Base-by-base conservation (phyloP, 2,797 vertebrate genomes). In the Enteromius fasciolatus region DNA sequence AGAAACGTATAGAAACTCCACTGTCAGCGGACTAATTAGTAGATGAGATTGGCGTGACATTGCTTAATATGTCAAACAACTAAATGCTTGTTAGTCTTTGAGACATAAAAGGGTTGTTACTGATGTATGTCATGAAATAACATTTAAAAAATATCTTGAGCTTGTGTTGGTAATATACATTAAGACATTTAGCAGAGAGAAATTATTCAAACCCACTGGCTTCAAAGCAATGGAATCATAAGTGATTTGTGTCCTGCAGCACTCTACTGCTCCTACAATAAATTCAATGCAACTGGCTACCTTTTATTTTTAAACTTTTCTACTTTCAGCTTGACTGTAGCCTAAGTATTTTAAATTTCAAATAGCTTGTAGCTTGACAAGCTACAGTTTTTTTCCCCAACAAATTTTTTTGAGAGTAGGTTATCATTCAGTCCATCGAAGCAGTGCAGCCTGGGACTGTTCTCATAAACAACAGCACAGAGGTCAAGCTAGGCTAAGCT, bases 401-500 rank as follows among this genome's bases (percentile, higher is more conserved):
- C 39, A 82, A 8, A 67, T 31, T 31, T 8, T 15, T 41, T n/a
- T 28, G 18, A n/a, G 44, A 28, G 11, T 18, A 28, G 20, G 14
- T 25, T 63, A 41, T 74, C 39, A 75, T 78, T 78, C 50, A 54
- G 80, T 39, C 59, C 28, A 39, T 28, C 5, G 12, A 18, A 79
- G 28, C 39, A 31, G 57, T 31, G 76, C 76, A 59, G 68, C n/a
- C n/a, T n/a, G 28, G 46, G 68, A 39, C 59, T 25, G 48, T 33
- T 77, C n/a, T 54, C 6, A 46, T 23, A 72, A 64, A 63, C 50
- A n/a, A 64, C 6, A 41, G 61, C 23, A 4, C 28, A 78, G 69
- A 86, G 87, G 89, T 89, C 79, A 88, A 81, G 89, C 83, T 73
- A 36, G 80, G 78, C 66, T 86, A 86, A 91, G 87, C 84, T 85